Evolutionary conservation across 2,888 invertebrate species (phyloP).

Genomic region (Chesias legatella): DNA sequence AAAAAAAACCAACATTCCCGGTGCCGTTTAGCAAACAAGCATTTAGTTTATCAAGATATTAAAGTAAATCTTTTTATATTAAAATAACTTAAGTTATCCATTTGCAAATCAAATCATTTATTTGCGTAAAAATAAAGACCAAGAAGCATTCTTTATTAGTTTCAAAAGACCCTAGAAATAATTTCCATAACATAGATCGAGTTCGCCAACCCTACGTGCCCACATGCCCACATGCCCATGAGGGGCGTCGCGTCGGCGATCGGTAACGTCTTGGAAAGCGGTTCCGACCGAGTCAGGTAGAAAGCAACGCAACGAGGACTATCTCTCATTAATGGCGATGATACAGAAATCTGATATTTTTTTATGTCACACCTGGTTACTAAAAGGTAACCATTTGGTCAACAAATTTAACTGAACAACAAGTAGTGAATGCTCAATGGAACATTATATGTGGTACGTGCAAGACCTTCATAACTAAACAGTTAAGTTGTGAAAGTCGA

Average conservation of each 20-base stretch:
- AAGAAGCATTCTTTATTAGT: too few relatives aligned
- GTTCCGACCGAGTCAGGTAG: slow-evolving; percentile 44
- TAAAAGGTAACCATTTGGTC: slow-evolving; percentile 12
- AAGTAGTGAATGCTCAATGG: slow-evolving; percentile 32
- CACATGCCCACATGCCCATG: too few relatives aligned
- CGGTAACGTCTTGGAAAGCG: slow-evolving; percentile 45
- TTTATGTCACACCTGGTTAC: slow-evolving; percentile 22
- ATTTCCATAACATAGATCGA: too few relatives aligned
- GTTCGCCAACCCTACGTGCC: too few relatives aligned
- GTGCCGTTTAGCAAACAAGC: too few relatives aligned
- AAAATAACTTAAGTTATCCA: too few relatives aligned
- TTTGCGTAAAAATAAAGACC: too few relatives aligned
- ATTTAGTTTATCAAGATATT: too few relatives aligned
- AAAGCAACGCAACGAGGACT: slow-evolving; percentile 50
- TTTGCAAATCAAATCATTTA: too few relatives aligned
- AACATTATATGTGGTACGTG: slow-evolving; percentile 33
- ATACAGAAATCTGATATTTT: slow-evolving; percentile 37
- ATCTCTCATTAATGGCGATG: slow-evolving; percentile 42
- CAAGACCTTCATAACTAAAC: slow-evolving; percentile 46
- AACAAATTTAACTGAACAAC: slow-evolving; percentile 19
- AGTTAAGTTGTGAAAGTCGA: slow-evolving; percentile 50
- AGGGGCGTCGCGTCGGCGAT: slow-evolving; percentile 27
- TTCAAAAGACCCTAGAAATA: too few relatives aligned
- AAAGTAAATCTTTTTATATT: too few relatives aligned
- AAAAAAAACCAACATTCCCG: too few relatives aligned